phyloP scores from a whole-genome alignment of 2,113 vertebrate genomes.

The Gasterosteus nipponicus region DNA sequence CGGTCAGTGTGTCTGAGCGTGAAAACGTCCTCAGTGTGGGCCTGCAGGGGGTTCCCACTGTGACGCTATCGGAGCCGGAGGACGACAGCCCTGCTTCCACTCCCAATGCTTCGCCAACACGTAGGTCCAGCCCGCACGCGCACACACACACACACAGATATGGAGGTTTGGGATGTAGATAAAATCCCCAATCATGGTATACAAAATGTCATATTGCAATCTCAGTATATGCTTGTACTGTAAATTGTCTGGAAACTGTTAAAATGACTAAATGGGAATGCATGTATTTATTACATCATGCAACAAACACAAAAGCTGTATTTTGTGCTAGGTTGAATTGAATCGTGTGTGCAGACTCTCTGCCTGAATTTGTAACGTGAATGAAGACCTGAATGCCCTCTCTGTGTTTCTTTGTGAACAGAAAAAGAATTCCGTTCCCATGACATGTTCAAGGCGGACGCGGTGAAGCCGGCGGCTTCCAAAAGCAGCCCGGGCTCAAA shows the following conservation, averaged over 20 bases:
- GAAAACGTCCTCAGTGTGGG: slow-evolving; percentile 87
- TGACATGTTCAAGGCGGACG: slow-evolving; percentile 70
- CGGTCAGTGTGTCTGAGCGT: slow-evolving; percentile 64
- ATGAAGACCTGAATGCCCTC: slow-evolving; percentile 10
- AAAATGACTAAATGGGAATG: not conserved
- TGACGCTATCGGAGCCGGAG: slow-evolving; percentile 95
- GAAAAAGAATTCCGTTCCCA: slow-evolving; percentile 78
- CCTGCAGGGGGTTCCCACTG: slow-evolving; percentile 89
- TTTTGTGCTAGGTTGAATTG: not conserved
- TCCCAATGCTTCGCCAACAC: slow-evolving; percentile 90
- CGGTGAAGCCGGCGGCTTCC: slow-evolving; percentile 61
- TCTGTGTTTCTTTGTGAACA: slow-evolving; percentile 77
- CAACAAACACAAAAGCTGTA: not conserved
- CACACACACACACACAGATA: not conserved
- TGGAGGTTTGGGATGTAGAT: not conserved
- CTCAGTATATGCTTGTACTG: not conserved
- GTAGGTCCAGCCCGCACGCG: slow-evolving; percentile 66
- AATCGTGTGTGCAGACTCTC: not conserved
- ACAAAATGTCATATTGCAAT: not conserved
- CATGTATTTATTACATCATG: not conserved
- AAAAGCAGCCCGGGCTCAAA: slow-evolving; percentile 65
- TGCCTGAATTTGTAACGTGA: slow-evolving; percentile 22
- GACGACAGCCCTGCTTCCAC: slow-evolving; percentile 94
- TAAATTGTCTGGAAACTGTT: not conserved
- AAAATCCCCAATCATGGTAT: not conserved